Percentiles rank a stretch among this genome's conserved stretches.
These are phyloP conservation scores for Hybos culiciformis DNA, from an alignment of 2,888 invertebrate genomes.

Conservation along the genomic window DNA sequence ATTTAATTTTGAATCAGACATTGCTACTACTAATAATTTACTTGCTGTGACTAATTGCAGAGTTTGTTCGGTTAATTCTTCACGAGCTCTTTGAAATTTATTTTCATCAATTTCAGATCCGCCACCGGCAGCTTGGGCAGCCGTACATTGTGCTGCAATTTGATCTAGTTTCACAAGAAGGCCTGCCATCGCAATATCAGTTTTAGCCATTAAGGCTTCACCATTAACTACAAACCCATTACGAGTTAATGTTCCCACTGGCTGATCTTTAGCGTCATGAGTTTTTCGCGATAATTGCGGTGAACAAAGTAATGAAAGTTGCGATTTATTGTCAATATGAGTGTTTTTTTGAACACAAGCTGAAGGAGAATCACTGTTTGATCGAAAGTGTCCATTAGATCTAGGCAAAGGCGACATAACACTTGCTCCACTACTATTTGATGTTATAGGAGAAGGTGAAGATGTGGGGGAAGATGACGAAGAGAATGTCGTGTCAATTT, in stretches of 20 bases:
- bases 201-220: constrained; percentile 50
- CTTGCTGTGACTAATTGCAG: constrained; percentile 71
- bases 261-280: constrained; percentile 13
- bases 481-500: constrained; percentile 39
- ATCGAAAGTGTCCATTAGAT: constrained; percentile 26
- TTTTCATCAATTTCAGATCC: constrained; percentile 61
- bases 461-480: constrained; percentile 17
- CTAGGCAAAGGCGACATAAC: constrained; percentile 16
- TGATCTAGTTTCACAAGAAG: constrained; percentile 53
- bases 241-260: neutral
- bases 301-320: constrained; percentile 38
- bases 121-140: constrained; percentile 61
- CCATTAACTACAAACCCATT: constrained; percentile 44
- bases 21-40: constrained; percentile 66
- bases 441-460: constrained; percentile 18
- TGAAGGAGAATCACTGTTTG: constrained; percentile 22
- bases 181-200: constrained; percentile 55
- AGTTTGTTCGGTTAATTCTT: constrained; percentile 65
- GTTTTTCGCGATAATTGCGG: constrained; percentile 41
- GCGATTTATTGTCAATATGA: constrained; percentile 18
- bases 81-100: constrained; percentile 64
- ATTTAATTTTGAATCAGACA: constrained; percentile 50
- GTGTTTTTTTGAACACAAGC: constrained; percentile 20
- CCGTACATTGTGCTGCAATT: constrained; percentile 55
- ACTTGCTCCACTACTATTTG: constrained; percentile 19